phyloP scores from a whole-genome alignment of 1,140 invertebrate species.

The Lucilia sericata region DNA sequence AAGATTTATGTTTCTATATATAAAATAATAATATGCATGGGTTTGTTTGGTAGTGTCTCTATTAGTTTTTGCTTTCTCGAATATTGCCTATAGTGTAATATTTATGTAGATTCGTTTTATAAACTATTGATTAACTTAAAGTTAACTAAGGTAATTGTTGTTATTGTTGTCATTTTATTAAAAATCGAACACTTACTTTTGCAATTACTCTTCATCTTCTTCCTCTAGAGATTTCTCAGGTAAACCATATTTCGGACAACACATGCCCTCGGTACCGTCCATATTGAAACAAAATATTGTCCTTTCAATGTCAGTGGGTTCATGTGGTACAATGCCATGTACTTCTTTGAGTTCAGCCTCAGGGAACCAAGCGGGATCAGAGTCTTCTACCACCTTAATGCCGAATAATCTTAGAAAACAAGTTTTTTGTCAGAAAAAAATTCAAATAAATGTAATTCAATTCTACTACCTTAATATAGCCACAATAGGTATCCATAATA shows the following conservation, averaged over 20 bases:
- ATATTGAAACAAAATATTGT: constrained; percentile 85
- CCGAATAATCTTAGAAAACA: constrained; percentile 75
- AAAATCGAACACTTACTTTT: not conserved
- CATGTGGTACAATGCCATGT: constrained; percentile 85
- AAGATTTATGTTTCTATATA: not conserved
- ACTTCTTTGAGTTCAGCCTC: constrained; percentile 88
- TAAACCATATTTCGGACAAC: constrained; percentile 76
- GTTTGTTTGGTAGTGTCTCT: not conserved
- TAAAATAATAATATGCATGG: too few species aligned
- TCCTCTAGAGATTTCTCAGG: constrained; percentile 66
- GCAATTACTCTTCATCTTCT: constrained; percentile 58
- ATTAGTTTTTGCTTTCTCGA: not conserved
- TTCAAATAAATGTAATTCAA: not conserved
- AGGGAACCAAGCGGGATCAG: constrained; percentile 93
- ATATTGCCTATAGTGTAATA: not conserved
- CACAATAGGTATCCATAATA: constrained; percentile 88
- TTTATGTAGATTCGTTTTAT: not conserved
- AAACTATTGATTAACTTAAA: constrained; percentile 19
- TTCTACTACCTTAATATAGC: constrained; percentile 80
- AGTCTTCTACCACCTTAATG: constrained; percentile 85
- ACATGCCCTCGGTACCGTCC: constrained; percentile 85
- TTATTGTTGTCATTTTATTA: not conserved
- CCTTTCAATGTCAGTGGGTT: constrained; percentile 81
- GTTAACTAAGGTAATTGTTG: constrained; percentile 33
- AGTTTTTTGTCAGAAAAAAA: not conserved